These are phyloP conservation scores for Nemapogon koenigi DNA, from an alignment of 2,888 invertebrate genomes.

Conservation along the genomic window DNA sequence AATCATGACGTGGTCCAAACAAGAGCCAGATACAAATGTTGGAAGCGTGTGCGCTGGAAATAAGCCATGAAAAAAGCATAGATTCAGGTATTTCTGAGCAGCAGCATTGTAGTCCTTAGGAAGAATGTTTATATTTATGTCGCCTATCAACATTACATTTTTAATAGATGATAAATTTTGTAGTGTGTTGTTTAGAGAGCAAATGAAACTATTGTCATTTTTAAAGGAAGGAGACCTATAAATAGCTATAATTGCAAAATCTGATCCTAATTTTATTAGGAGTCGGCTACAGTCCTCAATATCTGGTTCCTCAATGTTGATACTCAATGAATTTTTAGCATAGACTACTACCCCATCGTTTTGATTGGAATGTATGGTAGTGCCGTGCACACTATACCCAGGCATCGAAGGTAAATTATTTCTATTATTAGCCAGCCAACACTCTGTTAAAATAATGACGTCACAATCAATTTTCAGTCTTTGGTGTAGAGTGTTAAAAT, in stretches of 20 bases:
- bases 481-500: slow-evolving; percentile 8
- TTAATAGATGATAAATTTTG: neutral
- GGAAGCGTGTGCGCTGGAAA: neutral
- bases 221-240: slow-evolving; percentile 16
- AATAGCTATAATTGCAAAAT: slow-evolving; percentile 9
- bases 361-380: slow-evolving; percentile 13
- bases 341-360: slow-evolving; percentile 15
- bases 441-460: slow-evolving; percentile 15
- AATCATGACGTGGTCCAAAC: slow-evolving; percentile 6
- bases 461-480: slow-evolving; percentile 12
- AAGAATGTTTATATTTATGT: slow-evolving; percentile 2
- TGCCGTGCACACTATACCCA: slow-evolving; percentile 8
- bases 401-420: slow-evolving; percentile 11
- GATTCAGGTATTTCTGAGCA: neutral
- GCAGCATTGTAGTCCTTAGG: neutral
- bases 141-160: neutral
- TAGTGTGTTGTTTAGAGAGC: slow-evolving; percentile 8
- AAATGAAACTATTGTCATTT: slow-evolving; percentile 9
- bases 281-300: slow-evolving; percentile 14
- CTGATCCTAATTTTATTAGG: slow-evolving; percentile 1
- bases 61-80: neutral
- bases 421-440: slow-evolving; percentile 11
- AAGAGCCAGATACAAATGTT: slow-evolving; percentile 1
- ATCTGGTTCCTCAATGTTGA: slow-evolving; percentile 12
- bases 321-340: slow-evolving; percentile 9